Evolutionary conservation across 2,888 invertebrate species (phyloP).

Genomic region (Hetaerina titia): DNA sequence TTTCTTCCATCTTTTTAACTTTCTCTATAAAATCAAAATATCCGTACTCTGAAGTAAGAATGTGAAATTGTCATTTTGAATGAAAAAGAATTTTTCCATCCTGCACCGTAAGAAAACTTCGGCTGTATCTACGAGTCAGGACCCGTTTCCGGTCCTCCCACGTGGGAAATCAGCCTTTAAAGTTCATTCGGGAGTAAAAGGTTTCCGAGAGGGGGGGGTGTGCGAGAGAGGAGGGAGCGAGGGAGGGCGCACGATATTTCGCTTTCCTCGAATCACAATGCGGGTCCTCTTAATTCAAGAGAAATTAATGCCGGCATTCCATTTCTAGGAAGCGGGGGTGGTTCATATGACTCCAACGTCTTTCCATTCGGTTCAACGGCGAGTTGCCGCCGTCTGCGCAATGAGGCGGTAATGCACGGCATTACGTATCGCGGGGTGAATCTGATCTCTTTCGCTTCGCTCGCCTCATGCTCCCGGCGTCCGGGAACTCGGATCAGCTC

Average conservation of each 20-base stretch:
- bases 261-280: neutral
- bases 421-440: neutral
- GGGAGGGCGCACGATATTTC: neutral
- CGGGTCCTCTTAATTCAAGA: neutral
- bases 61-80: neutral
- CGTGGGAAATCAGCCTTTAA: neutral
- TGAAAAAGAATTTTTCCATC: neutral
- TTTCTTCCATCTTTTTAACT: neutral
- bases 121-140: neutral
- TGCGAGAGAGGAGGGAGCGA: no score
- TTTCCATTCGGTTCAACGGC: neutral
- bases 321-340: neutral
- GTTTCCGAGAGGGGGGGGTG: neutral
- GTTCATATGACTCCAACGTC: neutral
- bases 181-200: neutral
- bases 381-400: neutral
- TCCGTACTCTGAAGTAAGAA: neutral
- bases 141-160: neutral
- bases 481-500: neutral
- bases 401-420: neutral
- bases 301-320: neutral
- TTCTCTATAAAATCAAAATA: neutral
- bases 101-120: neutral
- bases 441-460: neutral
- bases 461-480: neutral